Evolutionary conservation across 2,113 vertebrate genomes (phyloP).

Genomic region (Panthera leo): DNA sequence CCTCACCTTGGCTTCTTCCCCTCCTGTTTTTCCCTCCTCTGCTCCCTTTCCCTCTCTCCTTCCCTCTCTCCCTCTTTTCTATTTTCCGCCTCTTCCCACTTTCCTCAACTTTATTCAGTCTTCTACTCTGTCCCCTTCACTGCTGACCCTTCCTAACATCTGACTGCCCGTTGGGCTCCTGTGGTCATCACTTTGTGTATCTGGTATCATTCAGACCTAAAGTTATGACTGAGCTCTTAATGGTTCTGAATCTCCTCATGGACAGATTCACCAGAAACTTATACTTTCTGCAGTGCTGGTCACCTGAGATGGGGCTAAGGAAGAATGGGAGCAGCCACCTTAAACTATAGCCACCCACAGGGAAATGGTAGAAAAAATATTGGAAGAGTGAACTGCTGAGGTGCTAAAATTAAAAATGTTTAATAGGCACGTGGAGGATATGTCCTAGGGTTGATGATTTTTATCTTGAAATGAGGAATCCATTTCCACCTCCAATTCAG

Average conservation of each 20-base stretch:
- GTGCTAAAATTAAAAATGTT: neutral
- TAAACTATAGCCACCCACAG: neutral
- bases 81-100: neutral
- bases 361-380: neutral
- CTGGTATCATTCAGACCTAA: neutral
- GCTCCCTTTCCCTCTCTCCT: too few relatives aligned
- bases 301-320: neutral
- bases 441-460: neutral
- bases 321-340: neutral
- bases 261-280: neutral
- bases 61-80: neutral
- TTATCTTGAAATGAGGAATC: slow-evolving; percentile 7
- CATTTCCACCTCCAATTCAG: neutral
- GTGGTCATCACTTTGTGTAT: neutral
- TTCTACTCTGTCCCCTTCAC: neutral
- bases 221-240: neutral
- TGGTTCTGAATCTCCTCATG: neutral
- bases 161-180: neutral
- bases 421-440: neutral
- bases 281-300: neutral
- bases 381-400: neutral
- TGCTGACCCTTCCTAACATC: neutral
- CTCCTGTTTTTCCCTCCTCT: too few relatives aligned
- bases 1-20: too few relatives aligned
- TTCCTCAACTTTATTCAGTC: neutral